Conservation (phyloP, 2,888 invertebrate genomes). For the Sminthurides aquaticus region DNA sequence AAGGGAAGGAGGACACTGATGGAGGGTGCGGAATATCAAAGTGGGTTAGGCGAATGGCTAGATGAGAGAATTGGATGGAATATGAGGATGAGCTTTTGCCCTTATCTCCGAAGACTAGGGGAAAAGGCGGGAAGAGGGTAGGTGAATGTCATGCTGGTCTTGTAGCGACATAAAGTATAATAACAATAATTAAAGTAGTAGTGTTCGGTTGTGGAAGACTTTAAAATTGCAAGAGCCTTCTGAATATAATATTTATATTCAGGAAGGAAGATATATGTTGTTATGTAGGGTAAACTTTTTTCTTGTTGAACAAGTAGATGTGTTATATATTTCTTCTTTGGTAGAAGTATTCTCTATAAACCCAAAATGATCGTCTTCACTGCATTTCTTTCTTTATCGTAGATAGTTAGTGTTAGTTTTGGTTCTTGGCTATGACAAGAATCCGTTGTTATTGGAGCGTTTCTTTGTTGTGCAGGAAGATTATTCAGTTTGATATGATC, state of each 20-base stretch:
- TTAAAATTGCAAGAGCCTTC: neutral
- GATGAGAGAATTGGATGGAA: neutral
- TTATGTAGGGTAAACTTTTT: too few species aligned
- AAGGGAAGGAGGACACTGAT: too few species aligned
- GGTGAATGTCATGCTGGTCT: too few species aligned
- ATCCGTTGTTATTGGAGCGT: too few species aligned
- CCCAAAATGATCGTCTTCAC: slow-evolving; percentile 2
- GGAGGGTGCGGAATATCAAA: neutral
- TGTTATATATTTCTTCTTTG: too few species aligned
- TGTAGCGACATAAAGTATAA: too few species aligned
- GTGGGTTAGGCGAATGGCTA: neutral
- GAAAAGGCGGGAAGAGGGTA: neutral
- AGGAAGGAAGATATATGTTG: too few species aligned
- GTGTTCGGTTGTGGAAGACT: slow-evolving; percentile 6
- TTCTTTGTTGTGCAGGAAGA: too few species aligned
- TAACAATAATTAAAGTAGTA: too few species aligned
- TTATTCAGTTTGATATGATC: too few species aligned
- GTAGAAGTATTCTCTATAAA: neutral
- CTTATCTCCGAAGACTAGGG: neutral
- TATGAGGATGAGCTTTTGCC: neutral
- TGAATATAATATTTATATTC: neutral
- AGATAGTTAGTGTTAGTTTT: neutral
- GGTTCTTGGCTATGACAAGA: too few species aligned
- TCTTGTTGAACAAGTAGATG: too few species aligned
- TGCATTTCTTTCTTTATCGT: neutral